Conservation (phyloP, 1,140 invertebrate species). For the Anthonomus grandis region DNA sequence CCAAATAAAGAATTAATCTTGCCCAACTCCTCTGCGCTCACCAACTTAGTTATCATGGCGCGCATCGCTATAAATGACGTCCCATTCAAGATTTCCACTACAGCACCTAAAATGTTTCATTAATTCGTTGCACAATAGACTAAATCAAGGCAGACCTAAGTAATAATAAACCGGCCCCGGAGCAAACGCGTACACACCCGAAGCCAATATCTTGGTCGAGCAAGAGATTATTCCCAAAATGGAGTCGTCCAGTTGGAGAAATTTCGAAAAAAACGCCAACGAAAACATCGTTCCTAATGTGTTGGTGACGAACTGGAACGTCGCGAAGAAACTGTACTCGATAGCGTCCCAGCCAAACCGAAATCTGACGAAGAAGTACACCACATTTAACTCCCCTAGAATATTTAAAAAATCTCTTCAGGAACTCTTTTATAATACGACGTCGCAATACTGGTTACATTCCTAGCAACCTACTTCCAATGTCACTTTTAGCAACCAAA, state of each 20-base stretch:
- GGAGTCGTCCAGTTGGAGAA: slow-evolving; percentile 72
- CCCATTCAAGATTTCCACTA: slow-evolving; percentile 73
- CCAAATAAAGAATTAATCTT: slow-evolving; percentile 79
- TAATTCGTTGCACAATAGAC: background rate
- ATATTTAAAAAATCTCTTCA: slow-evolving; percentile 10
- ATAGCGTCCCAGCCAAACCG: slow-evolving; percentile 42
- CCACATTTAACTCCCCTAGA: slow-evolving; percentile 42
- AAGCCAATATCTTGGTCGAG: slow-evolving; percentile 70
- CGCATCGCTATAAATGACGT: slow-evolving; percentile 75
- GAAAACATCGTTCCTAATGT: slow-evolving; percentile 57
- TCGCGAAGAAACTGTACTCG: slow-evolving; percentile 43
- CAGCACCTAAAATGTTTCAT: slow-evolving; percentile 54
- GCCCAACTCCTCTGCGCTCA: slow-evolving; percentile 66
- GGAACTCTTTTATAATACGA: background rate
- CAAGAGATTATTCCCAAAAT: slow-evolving; percentile 73
- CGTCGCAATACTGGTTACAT: too few relatives aligned
- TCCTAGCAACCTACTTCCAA: background rate
- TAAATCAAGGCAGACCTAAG: slow-evolving; percentile 59
- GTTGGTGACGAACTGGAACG: slow-evolving; percentile 38
- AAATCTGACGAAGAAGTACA: slow-evolving; percentile 41
- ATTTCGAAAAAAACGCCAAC: slow-evolving; percentile 71
- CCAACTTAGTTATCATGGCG: slow-evolving; percentile 74
- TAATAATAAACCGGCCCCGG: slow-evolving; percentile 70
- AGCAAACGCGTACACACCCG: slow-evolving; percentile 76
- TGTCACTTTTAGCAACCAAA: too few relatives aligned